Evolutionary conservation across 2,113 vertebrate genomes (phyloP).

Genomic region (Benitochromis conjunctus): DNA sequence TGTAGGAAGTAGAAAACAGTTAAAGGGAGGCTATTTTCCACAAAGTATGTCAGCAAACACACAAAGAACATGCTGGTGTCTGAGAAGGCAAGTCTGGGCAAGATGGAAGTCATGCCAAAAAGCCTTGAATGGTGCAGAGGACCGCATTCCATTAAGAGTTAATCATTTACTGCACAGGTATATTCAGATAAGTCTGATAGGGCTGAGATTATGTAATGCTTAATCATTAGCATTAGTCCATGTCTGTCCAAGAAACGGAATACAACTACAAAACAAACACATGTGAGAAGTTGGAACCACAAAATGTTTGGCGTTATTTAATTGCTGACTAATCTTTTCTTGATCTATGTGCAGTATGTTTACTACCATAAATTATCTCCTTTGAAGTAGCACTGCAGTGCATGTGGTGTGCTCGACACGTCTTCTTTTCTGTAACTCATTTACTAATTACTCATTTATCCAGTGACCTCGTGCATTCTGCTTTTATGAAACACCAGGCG

Average conservation of each 20-base stretch:
- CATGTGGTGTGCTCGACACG: background rate
- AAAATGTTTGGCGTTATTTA: background rate
- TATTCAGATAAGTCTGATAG: background rate
- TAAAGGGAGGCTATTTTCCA: background rate
- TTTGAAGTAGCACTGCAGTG: background rate
- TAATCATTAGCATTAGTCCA: background rate
- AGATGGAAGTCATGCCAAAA: background rate
- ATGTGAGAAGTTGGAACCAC: background rate
- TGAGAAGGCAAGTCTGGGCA: conserved; percentile 17
- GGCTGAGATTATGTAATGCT: background rate
- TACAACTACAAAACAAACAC: background rate
- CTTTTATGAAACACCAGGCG: background rate
- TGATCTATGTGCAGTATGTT: background rate
- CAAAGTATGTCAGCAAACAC: background rate
- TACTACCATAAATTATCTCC: background rate
- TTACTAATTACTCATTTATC: background rate
- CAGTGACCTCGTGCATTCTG: background rate
- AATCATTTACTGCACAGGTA: background rate
- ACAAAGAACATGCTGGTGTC: background rate
- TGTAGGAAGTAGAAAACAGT: conserved; percentile 41
- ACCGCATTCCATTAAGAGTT: background rate
- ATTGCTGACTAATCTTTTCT: background rate
- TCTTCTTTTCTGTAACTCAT: background rate
- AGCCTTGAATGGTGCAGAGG: background rate
- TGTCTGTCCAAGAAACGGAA: background rate